Conservation (phyloP, 30 jellyfish, hydroid and myxozoan genomes). For the Hydractinia echinata region DNA sequence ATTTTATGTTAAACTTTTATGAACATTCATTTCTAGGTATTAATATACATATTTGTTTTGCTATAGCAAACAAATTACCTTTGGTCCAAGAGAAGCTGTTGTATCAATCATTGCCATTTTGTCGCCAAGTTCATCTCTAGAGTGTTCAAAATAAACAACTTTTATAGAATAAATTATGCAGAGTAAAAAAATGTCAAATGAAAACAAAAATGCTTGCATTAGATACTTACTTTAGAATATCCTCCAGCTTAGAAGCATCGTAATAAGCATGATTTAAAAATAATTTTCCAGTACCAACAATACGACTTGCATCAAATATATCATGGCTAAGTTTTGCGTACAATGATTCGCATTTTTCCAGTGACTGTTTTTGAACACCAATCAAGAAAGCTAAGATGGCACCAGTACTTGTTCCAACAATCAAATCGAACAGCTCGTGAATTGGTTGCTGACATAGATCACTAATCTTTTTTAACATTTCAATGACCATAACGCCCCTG, state of each 20-base stretch:
- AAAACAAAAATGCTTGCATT: not conserved
- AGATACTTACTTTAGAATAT: conserved; percentile 41
- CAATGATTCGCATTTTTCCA: conserved; percentile 39
- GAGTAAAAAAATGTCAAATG: not conserved
- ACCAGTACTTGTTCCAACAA: conserved; percentile 90
- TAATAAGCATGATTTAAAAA: conserved; percentile 72
- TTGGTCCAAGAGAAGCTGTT: conserved; percentile 33
- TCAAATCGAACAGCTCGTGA: conserved; percentile 66
- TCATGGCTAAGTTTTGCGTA: conserved; percentile 56
- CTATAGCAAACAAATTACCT: conserved; percentile 26
- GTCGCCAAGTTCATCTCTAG: conserved; percentile 52
- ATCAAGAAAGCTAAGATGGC: conserved; percentile 68
- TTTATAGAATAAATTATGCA: no score
- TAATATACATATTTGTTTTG: not conserved
- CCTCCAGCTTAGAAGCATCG: conserved; percentile 50
- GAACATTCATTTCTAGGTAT: not conserved
- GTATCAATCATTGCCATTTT: conserved; percentile 43
- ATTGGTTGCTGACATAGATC: conserved; percentile 44
- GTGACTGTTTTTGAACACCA: conserved; percentile 37
- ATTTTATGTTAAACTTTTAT: not conserved
- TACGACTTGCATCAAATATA: conserved; percentile 35
- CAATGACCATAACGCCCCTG: conserved; percentile 65
- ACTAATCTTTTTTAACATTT: conserved; percentile 51
- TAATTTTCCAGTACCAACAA: conserved; percentile 72
- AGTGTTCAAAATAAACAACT: not conserved